phyloP scores from a whole-genome alignment of 2,797 vertebrate species.

The Danio aesculapii region DNA sequence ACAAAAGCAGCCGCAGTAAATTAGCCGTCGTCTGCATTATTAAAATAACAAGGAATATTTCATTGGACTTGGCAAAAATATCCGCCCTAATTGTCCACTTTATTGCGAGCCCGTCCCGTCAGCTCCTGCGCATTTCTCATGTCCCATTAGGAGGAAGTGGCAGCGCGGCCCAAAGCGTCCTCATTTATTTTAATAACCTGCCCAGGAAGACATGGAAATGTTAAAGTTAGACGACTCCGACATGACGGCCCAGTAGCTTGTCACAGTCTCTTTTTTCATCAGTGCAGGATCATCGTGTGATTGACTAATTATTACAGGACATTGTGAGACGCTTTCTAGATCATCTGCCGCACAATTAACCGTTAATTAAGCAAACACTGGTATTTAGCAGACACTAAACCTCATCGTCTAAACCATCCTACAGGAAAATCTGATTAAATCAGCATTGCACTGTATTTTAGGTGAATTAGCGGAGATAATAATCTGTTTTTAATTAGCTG shows the following conservation, averaged over 20 bases:
- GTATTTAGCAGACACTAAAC: neutral
- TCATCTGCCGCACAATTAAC: constrained; percentile 50
- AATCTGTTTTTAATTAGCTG: no score
- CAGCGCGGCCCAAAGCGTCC: constrained; percentile 85
- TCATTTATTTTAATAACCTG: constrained; percentile 99
- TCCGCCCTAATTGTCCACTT: constrained; percentile 94
- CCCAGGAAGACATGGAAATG: constrained; percentile 96
- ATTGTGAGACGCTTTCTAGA: constrained; percentile 72
- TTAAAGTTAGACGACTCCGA: constrained; percentile 90
- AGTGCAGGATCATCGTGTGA: constrained; percentile 74
- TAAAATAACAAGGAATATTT: constrained; percentile 99
- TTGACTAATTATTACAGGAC: constrained; percentile 87
- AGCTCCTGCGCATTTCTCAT: constrained; percentile 90
- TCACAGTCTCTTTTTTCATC: constrained; percentile 91
- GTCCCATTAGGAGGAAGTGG: constrained; percentile 89
- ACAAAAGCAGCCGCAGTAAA: constrained; percentile 93
- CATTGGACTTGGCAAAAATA: constrained; percentile 88
- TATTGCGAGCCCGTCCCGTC: constrained; percentile 92
- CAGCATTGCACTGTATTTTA: no score
- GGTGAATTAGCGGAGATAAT: no score
- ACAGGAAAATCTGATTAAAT: no score
- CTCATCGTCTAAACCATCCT: constrained; percentile 2
- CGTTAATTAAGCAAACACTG: neutral
- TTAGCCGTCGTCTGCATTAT: constrained; percentile 96
- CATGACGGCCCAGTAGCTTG: constrained; percentile 92